Evolutionary conservation across 2,797 vertebrate genomes (phyloP).

Genomic region (Paedocypris micromegethes): DNA sequence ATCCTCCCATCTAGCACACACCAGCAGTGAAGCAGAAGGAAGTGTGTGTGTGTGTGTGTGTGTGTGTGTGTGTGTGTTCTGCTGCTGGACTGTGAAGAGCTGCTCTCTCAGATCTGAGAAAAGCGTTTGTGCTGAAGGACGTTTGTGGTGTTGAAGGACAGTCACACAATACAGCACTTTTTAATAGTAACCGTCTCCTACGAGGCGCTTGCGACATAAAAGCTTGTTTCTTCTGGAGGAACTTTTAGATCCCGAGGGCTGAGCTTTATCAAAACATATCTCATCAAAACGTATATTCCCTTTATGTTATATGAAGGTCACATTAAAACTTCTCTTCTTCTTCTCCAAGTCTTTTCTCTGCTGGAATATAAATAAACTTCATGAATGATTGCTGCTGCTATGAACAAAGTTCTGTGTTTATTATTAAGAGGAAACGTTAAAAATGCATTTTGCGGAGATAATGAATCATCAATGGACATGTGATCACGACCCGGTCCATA

Average conservation of each 20-base stretch:
- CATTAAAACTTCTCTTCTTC: constrained; percentile 5
- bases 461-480: too few relatives aligned
- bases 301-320: constrained; percentile 12
- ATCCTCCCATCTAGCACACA: too few relatives aligned
- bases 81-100: constrained; percentile 11
- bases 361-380: background rate
- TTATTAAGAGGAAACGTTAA: too few relatives aligned
- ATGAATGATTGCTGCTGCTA: background rate
- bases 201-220: constrained; percentile 6
- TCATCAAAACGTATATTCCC: background rate
- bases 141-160: constrained; percentile 8
- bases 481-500: too few relatives aligned
- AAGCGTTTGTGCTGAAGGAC: background rate
- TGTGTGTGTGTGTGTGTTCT: too few relatives aligned
- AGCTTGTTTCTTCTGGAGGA: constrained; percentile 11
- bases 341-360: too few relatives aligned
- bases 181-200: constrained; percentile 8
- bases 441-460: too few relatives aligned
- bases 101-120: constrained; percentile 51
- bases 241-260: constrained; percentile 4
- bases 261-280: constrained; percentile 21
- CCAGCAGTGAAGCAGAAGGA: background rate
- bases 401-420: background rate
- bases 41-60: background rate
- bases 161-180: constrained; percentile 2